A percentile compares a stretch with the other conserved stretches of the same genome.
These are phyloP conservation scores for Macrotrachela quadricornifera DNA, from an alignment of 1,140 invertebrate species.

Conservation along the genomic window DNA sequence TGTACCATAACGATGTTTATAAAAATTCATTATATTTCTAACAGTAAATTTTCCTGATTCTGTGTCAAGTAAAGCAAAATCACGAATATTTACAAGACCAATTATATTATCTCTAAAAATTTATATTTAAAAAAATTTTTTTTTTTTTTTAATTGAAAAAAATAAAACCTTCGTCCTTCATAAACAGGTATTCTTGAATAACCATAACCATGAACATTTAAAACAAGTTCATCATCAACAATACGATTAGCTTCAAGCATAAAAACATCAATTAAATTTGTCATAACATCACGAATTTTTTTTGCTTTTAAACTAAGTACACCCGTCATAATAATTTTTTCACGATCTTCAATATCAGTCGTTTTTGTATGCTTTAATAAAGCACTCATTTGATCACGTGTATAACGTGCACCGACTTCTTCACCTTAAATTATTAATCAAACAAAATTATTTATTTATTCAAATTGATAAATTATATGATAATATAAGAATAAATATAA, in stretches of 20 bases:
- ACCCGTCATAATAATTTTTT: conserved; percentile 88
- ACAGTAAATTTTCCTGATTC: conserved; percentile 30
- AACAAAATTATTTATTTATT: too few relatives aligned
- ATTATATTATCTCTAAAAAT: conserved; percentile 62
- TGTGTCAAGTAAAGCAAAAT: conserved; percentile 86
- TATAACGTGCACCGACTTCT: conserved; percentile 89
- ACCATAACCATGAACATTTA: conserved; percentile 68
- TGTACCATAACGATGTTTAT: too few relatives aligned
- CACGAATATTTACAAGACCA: conserved; percentile 85
- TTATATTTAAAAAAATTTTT: too few relatives aligned
- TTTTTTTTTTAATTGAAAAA: too few relatives aligned
- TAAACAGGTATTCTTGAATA: conserved; percentile 86
- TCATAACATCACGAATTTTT: conserved; percentile 76
- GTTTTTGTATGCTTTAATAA: conserved; percentile 41
- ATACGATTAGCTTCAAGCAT: conserved; percentile 69
- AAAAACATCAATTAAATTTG: conserved; percentile 74
- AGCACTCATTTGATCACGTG: conserved; percentile 80
- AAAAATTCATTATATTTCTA: too few relatives aligned
- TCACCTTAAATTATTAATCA: conserved; percentile 53
- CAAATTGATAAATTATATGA: conserved; percentile 44
- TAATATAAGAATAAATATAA: too few relatives aligned
- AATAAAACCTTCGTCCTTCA: conserved; percentile 31
- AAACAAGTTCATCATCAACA: conserved; percentile 84
- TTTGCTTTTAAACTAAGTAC: conserved; percentile 75
- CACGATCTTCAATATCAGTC: conserved; percentile 51